Evolutionary conservation across 2,888 invertebrate species (phyloP), one percentile per base, ranked within the genome.

Genomic region (Leucozona laternaria): DNA sequence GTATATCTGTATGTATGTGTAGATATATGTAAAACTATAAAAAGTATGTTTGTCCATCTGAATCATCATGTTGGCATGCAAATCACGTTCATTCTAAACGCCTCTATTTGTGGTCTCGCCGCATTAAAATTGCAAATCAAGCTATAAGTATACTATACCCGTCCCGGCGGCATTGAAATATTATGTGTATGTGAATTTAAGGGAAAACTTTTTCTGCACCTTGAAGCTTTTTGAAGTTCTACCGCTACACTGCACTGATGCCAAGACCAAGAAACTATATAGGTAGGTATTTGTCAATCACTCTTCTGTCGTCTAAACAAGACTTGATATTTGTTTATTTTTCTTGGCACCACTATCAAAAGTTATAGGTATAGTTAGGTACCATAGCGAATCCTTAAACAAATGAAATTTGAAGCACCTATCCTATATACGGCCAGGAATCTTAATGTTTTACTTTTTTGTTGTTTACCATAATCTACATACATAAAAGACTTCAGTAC

Each of bases 61-160:
- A 80, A 77, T 72, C 82, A 79, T 81, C 66, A 70, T 15, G 80
- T 45, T 43, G 11, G 57, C 20, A 86, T 79, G 82, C 86, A 28
- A 62, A 48, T 62, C 86, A 86, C 86, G 86, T 82, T 70, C 86
- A 45, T 71, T 78, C 86, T 82, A 86, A 86, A 86, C 86, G 78
- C 82, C 82, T 79, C 82, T 82, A 86, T 82, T 68, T 81, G 81
- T 75, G 75, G 82, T 71, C 55, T 66, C 48, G 48, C 66, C 28
- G 73, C 58, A 82, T 86, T 75, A 75, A 86, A 86, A 86, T 86
- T 82, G 86, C 86, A 86, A 82, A 82, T 82, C 71, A 75, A 75
- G 28, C n/a, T n/a, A n/a, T n/a, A n/a, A 64, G 45, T 20, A 6
- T 17, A n/a, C n/a, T n/a, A n/a, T n/a, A n/a, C 22, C 20, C 48